Conservation (phyloP, 2,888 invertebrate species). For the Chloromyia formosa region DNA sequence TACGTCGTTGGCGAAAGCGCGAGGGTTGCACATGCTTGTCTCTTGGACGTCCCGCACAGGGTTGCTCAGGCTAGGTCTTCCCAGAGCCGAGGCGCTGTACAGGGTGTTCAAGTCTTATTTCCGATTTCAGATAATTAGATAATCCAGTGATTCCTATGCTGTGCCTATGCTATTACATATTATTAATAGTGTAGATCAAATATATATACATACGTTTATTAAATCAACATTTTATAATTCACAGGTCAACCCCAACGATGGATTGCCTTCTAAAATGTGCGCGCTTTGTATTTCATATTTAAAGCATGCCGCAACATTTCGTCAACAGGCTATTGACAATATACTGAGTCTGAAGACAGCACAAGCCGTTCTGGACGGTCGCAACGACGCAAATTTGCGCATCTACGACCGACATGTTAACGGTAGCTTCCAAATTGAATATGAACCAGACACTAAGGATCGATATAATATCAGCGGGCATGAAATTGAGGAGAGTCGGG, state of each 20-base stretch:
- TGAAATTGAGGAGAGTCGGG: conserved; percentile 7
- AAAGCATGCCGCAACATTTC: conserved; percentile 62
- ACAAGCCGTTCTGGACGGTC: conserved; percentile 26
- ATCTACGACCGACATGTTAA: background rate
- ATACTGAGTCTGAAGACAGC: conserved; percentile 57
- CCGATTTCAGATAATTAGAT: too few relatives aligned
- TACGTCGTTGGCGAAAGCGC: too few relatives aligned
- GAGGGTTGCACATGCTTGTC: too few relatives aligned
- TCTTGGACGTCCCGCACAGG: too few relatives aligned
- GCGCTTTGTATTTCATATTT: conserved; percentile 63
- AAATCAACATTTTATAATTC: background rate
- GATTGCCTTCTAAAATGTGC: conserved; percentile 61
- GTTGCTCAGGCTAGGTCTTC: too few relatives aligned
- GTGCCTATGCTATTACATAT: too few relatives aligned
- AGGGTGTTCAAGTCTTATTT: too few relatives aligned
- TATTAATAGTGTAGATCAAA: too few relatives aligned
- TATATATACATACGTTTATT: too few relatives aligned
- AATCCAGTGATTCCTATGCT: too few relatives aligned
- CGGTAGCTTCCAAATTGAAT: background rate
- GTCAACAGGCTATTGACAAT: conserved; percentile 61
- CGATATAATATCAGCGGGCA: conserved; percentile 44
- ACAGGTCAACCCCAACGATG: conserved; percentile 59
- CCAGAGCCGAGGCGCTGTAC: too few relatives aligned
- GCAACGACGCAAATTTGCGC: background rate
- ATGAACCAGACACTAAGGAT: conserved; percentile 4